phyloP scores from a whole-genome alignment of 2,888 invertebrate species.

The Sminthurides aquaticus region DNA sequence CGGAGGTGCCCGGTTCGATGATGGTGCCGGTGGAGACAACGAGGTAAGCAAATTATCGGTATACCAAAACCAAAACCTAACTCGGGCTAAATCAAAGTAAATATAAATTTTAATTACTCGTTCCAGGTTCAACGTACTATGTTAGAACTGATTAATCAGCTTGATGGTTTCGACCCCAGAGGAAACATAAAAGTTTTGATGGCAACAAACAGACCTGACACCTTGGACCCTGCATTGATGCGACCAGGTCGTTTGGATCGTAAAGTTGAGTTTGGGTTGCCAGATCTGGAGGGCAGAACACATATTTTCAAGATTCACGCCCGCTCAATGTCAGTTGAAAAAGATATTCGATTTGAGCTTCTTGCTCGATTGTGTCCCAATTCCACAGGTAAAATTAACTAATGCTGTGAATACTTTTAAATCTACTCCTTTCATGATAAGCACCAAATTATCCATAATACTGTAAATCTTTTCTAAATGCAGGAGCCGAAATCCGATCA shows the following conservation, averaged over 20 bases:
- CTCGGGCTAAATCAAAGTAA: not conserved
- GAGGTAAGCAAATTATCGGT: conserved; percentile 53
- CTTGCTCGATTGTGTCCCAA: conserved; percentile 95
- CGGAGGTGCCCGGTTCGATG: conserved; percentile 95
- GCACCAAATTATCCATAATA: no score
- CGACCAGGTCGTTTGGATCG: conserved; percentile 95
- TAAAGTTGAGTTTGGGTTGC: conserved; percentile 96
- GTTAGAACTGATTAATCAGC: conserved; percentile 97
- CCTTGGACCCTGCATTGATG: conserved; percentile 96
- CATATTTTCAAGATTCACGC: conserved; percentile 99
- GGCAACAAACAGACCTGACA: conserved; percentile 99
- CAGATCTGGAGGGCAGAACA: conserved; percentile 91
- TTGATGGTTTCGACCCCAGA: conserved; percentile 97
- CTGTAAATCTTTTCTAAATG: not conserved
- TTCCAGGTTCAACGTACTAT: conserved; percentile 93
- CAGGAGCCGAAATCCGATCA: conserved; percentile 67
- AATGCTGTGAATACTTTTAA: not conserved
- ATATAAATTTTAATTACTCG: not conserved
- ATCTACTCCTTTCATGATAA: not conserved
- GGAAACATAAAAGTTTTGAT: conserved; percentile 97
- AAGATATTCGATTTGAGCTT: conserved; percentile 94
- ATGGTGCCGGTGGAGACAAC: conserved; percentile 98
- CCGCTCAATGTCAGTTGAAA: conserved; percentile 96
- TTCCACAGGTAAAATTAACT: conserved; percentile 65
- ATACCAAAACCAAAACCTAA: no score